Conservation (phyloP, 2,888 invertebrate genomes). For the Hemaris fuciformis region DNA sequence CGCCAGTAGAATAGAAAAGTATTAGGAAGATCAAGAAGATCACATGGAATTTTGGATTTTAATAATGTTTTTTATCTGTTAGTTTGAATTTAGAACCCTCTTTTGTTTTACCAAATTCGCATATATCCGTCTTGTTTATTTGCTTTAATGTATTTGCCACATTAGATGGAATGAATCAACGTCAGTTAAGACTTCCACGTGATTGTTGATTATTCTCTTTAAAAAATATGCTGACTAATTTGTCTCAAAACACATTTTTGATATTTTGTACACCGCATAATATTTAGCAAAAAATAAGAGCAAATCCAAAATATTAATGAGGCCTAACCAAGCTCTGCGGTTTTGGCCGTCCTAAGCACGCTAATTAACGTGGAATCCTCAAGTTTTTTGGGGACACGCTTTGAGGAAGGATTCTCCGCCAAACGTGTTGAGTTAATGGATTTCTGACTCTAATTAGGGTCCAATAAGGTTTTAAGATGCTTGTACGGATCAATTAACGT, state of each 20-base stretch:
- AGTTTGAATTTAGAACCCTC: too few species aligned
- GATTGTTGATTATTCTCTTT: too few species aligned
- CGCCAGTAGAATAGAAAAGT: too few species aligned
- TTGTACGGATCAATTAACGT: neutral
- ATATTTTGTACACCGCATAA: neutral
- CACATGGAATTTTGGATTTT: too few species aligned
- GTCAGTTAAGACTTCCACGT: too few species aligned
- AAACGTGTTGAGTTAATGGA: neutral
- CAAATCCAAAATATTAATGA: constrained; percentile 32
- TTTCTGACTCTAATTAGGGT: neutral
- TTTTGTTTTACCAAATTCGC: too few species aligned
- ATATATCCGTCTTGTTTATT: too few species aligned
- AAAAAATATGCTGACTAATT: neutral
- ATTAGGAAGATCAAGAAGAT: too few species aligned
- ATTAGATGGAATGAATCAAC: too few species aligned
- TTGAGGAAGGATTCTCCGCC: constrained; percentile 22
- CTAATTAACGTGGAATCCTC: constrained; percentile 52
- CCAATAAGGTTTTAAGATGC: neutral
- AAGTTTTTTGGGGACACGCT: constrained; percentile 32
- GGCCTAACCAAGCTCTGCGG: constrained; percentile 41
- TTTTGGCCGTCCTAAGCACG: constrained; percentile 52
- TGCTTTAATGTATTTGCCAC: too few species aligned
- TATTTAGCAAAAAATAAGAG: neutral
- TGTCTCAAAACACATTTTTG: neutral
- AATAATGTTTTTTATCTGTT: too few species aligned